phyloP scores from a whole-genome alignment of 2,888 invertebrate genomes.

The Ariolimax columbianus region DNA sequence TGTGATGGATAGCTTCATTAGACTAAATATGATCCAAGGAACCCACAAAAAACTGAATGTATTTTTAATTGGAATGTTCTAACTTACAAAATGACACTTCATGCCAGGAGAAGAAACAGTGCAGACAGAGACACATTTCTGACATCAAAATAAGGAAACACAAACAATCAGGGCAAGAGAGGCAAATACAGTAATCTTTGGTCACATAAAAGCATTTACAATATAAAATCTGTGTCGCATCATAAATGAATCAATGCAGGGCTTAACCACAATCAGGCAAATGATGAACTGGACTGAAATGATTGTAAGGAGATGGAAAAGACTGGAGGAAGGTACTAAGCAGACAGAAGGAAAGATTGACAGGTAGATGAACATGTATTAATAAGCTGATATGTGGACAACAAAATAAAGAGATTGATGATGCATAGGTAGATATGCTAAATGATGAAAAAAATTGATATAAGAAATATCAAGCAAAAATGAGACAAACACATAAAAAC shows the following conservation, averaged over 20 bases:
- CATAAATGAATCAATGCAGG: neutral
- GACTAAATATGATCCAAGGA: neutral
- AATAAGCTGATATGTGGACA: neutral
- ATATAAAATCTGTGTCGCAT: neutral
- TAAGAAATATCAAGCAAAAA: too few relatives aligned
- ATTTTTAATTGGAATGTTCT: constrained; percentile 31
- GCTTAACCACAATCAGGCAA: neutral
- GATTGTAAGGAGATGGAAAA: neutral
- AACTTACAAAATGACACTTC: constrained; percentile 25
- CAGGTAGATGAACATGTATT: neutral
- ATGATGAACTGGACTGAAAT: neutral
- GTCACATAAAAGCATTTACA: neutral
- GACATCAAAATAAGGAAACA: neutral
- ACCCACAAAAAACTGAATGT: neutral
- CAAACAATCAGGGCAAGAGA: constrained; percentile 9
- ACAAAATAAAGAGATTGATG: neutral
- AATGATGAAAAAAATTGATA: too few relatives aligned
- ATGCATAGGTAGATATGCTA: too few relatives aligned
- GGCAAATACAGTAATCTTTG: neutral
- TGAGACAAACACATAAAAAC: too few relatives aligned
- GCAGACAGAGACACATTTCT: neutral
- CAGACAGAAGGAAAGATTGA: neutral
- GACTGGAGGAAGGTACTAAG: neutral
- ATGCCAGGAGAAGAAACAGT: constrained; percentile 11
- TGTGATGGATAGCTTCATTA: neutral